Evolutionary conservation across 2,113 vertebrate species (phyloP).

Genomic region (Oreochromis aureus): DNA sequence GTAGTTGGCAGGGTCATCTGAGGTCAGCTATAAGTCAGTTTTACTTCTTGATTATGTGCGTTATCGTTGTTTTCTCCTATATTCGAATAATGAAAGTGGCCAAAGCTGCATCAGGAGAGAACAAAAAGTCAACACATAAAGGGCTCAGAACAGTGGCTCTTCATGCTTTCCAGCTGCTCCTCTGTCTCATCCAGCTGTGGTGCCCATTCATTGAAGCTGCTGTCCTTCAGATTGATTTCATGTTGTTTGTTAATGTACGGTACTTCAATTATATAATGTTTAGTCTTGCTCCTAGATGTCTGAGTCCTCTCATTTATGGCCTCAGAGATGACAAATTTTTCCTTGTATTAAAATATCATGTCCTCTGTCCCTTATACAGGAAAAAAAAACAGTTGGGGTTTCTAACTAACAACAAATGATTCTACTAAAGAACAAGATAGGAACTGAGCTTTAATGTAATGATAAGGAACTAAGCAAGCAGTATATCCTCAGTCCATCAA

Average conservation of each 20-base stretch:
- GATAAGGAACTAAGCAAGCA: neutral
- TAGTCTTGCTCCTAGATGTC: slow-evolving; percentile 5
- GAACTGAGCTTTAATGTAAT: neutral
- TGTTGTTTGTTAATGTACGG: neutral
- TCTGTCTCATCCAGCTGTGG: slow-evolving; percentile 54
- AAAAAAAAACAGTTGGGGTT: neutral
- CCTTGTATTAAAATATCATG: neutral
- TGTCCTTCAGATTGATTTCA: neutral
- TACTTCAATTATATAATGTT: slow-evolving; percentile 35
- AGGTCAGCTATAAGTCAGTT: neutral
- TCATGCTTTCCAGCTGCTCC: slow-evolving; percentile 55
- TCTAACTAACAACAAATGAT: neutral
- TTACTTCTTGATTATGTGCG: slow-evolving; percentile 49
- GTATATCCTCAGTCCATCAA: neutral
- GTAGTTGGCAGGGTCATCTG: slow-evolving; percentile 40
- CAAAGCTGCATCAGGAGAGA: slow-evolving; percentile 27
- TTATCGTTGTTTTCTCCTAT: slow-evolving; percentile 41
- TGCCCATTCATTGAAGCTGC: slow-evolving; percentile 33
- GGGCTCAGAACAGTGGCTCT: slow-evolving; percentile 53
- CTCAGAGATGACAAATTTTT: slow-evolving; percentile 43
- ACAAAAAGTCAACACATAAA: slow-evolving; percentile 30
- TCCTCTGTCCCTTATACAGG: neutral
- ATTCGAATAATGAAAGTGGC: slow-evolving; percentile 45
- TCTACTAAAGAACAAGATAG: neutral
- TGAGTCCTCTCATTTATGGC: slow-evolving; percentile 56